Evolutionary conservation across 1,140 invertebrate genomes (phyloP), one percentile per base, ranked within the genome.

Genomic region (Hypsibius dujardini): DNA sequence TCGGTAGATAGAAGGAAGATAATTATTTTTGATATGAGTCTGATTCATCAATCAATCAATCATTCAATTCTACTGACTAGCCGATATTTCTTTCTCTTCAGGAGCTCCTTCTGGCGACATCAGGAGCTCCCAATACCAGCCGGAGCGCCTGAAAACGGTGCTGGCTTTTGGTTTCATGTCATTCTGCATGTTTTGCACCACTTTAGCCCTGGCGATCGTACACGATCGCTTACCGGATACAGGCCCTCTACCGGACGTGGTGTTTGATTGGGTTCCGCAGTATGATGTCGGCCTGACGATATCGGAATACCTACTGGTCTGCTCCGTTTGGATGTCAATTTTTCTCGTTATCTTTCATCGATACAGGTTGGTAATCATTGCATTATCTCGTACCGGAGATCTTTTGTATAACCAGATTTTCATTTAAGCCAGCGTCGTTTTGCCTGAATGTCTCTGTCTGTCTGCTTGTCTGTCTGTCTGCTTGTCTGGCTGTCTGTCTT

Each of bases 191-290:
- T 75, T 79, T 2, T 75, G 74, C 77, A 84, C 79, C 69, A 76
- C 80, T 45, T 74, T 77, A 72, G 88, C 89, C 1, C 82, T 93
- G 74, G 87, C 89, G 60, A 79, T 91, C 75, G 86, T 90, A 69
- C 90, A 93, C 80, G 89, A 92, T 78, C 83, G 87, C 72, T 85
- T 92, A 69, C 90, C 90, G 50, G 86, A 90, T 79, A 86, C 86
- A 75, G 81, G 82, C 69, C 88, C 89, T 47, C 83, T 93, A 71
- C 88, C 88, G 46, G 90, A 93, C 78, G 82, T 89, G 56, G 82
- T 90, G 74, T 82, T 92, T 50, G 88, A 91, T 79, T 85, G 87
- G 76, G 79, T 92, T 56, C 80, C 80, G 70, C 83, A 84, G 69
- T 74, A 83, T 70, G 85, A 87, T 76, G 90, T 88, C 88, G 88